Base-by-base conservation (phyloP, 2,797 vertebrate species). In the Corythornis leucogaster region DNA sequence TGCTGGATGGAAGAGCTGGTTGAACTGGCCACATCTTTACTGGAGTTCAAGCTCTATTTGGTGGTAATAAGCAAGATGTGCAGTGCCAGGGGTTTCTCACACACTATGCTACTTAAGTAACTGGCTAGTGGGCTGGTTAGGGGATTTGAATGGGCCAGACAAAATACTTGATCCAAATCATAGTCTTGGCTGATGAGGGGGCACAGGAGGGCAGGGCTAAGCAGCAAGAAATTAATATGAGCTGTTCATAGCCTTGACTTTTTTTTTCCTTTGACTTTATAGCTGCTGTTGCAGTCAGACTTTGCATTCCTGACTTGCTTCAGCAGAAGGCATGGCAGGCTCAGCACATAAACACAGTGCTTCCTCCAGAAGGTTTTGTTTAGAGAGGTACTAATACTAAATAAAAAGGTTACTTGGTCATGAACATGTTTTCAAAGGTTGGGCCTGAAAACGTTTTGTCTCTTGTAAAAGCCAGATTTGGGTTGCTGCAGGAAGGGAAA, bases 351-450 rank as follows among this genome's bases (percentile, higher is more conserved):
- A 94, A 92, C n/a, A 74, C 25, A 67, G n/a, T 2, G 14, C 25
- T 92, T 92, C 80, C 68, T 69, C 61, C 68, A 79, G 45, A 33
- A 63, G 24, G 30, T 57, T 83, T 92, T 81, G 25, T 86, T 92
- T 91, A 67, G 18, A 76, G 70, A 81, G 17, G 6, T 61, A 50
- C 19, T 94, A 71, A 75, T 62, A 70, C 74, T 68, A 85, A 84
- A 46, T 35, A 69, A 28, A 4, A 15, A 85, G 35, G 12, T 81
- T 69, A 59, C 25, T 69, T 81, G 80, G 69, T 86, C 77, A 50
- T 42, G 26, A 86, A 62, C 8, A 3, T 77, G 11, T 69, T 93
- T 91, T 77, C 61, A 91, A 73, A 94, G 26, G 24, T 28, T 75
- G 25, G 30, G 15, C 1, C 51, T 67, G 40, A 67, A 73, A 85